Percentiles rank a stretch among this genome's conserved stretches.
Conservation (phyloP, 2,888 invertebrate genomes). For the Patella pellucida region DNA sequence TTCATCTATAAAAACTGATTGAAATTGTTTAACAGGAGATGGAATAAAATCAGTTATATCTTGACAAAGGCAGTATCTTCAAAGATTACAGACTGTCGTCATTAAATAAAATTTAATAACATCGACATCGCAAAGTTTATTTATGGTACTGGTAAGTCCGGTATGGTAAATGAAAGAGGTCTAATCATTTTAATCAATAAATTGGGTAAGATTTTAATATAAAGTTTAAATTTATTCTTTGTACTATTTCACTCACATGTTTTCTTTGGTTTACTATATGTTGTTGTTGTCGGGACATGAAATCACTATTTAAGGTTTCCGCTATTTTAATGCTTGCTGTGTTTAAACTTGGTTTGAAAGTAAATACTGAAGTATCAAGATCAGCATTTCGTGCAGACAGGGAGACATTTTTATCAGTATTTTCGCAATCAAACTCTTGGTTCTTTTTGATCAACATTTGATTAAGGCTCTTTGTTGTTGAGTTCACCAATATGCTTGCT, state of each 20-base stretch:
- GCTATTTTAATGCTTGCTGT: conserved; percentile 56
- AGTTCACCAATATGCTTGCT: neutral
- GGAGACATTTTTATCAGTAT: conserved; percentile 15
- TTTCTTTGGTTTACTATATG: conserved; percentile 59
- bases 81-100: too few relatives aligned
- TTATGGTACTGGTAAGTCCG: too few relatives aligned
- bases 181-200: too few relatives aligned
- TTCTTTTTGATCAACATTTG: neutral
- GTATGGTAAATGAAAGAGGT: too few relatives aligned
- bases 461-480: neutral
- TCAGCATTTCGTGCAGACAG: conserved; percentile 31
- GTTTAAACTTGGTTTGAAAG: conserved; percentile 61
- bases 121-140: too few relatives aligned
- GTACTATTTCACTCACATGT: conserved; percentile 49
- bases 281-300: conserved; percentile 61
- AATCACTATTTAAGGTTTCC: conserved; percentile 59
- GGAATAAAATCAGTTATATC: too few relatives aligned
- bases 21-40: too few relatives aligned
- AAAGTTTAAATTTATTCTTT: too few relatives aligned
- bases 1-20: too few relatives aligned
- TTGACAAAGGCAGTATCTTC: too few relatives aligned
- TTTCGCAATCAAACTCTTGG: neutral
- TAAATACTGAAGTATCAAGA: conserved; percentile 58
- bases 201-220: too few relatives aligned
- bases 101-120: too few relatives aligned